phyloP scores from a whole-genome alignment of 2,888 invertebrate species.

The Notodonta dromedarius region DNA sequence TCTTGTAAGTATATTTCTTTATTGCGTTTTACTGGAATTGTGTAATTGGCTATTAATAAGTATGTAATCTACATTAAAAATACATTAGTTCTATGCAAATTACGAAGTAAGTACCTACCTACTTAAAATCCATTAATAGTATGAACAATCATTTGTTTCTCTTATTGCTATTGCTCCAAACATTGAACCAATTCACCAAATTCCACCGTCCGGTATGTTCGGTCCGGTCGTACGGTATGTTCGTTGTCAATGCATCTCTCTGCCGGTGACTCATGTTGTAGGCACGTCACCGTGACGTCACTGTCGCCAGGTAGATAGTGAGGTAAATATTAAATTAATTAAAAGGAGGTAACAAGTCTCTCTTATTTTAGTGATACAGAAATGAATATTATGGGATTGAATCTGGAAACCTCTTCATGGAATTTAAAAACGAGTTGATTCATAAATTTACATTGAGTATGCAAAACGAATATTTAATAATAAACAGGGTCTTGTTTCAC shows the following conservation, averaged over 20 bases:
- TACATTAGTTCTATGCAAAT: neutral
- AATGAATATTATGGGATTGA: no score
- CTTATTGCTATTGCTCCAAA: neutral
- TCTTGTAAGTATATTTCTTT: neutral
- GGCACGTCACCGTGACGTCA: constrained; percentile 56
- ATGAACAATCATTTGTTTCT: neutral
- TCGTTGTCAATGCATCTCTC: constrained; percentile 42
- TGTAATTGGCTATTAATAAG: neutral
- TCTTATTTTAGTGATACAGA: neutral
- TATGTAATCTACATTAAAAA: neutral
- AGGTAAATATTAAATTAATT: constrained; percentile 18
- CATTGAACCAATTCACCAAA: constrained; percentile 21
- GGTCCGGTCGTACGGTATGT: constrained; percentile 23
- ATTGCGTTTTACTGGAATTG: no score
- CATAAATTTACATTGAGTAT: no score
- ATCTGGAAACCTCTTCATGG: no score
- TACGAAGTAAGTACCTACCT: neutral
- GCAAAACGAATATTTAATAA: neutral
- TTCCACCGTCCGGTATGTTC: constrained; percentile 28
- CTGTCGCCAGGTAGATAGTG: constrained; percentile 38
- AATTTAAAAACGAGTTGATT: no score
- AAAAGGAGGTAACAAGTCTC: neutral
- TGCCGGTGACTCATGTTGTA: constrained; percentile 53
- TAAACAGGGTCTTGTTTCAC: neutral
- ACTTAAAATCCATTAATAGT: neutral